Evolutionary conservation across 2,797 vertebrate genomes (phyloP).

Genomic region (Micromesistius poutassou): DNA sequence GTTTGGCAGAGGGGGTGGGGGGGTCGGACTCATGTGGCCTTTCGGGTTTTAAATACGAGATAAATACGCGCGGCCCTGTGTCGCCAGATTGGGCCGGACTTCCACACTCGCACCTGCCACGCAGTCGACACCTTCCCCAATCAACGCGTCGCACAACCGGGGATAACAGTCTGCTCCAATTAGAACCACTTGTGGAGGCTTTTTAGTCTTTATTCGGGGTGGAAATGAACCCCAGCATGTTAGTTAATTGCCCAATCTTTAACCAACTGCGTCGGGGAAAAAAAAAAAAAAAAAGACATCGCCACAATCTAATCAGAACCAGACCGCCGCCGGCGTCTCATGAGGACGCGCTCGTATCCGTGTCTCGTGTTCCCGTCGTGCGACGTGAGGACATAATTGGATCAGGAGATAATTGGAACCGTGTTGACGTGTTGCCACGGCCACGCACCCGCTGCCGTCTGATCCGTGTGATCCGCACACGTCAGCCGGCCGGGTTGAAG

Average conservation of each 20-base stretch:
- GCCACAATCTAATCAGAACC: not conserved
- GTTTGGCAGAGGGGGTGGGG: not conserved
- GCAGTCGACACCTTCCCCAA: not conserved
- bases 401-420: constrained; percentile 51
- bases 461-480: no score
- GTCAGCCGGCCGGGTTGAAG: no score
- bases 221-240: not conserved
- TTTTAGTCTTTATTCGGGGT: not conserved
- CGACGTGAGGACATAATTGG: constrained; percentile 37
- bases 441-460: no score
- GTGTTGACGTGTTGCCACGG: not conserved
- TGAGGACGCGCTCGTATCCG: constrained; percentile 33
- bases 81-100: no score
- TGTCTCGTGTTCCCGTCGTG: constrained; percentile 14
- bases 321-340: not conserved
- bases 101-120: not conserved
- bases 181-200: not conserved
- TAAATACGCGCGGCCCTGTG: not conserved
- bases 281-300: not conserved
- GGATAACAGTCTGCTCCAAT: not conserved
- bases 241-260: not conserved
- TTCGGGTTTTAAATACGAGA: not conserved
- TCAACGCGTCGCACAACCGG: not conserved
- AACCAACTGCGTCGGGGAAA: not conserved
- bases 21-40: not conserved